These are phyloP conservation scores for Imbricaverruca yamaguchii DNA, from an alignment of 2,888 invertebrate genomes.

Conservation along the genomic window DNA sequence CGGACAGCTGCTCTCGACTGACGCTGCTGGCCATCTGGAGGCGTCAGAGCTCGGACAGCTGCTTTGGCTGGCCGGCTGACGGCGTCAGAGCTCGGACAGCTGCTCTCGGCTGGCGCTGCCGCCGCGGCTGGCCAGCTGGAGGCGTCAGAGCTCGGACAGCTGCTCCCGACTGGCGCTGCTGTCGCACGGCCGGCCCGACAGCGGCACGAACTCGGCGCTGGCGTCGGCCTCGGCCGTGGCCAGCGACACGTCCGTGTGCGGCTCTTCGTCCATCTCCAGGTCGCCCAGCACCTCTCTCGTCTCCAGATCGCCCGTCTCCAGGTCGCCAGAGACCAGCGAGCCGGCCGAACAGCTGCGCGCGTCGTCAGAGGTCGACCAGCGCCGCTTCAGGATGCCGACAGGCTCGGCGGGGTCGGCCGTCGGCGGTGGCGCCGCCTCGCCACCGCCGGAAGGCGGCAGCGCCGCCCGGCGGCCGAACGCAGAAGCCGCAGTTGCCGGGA, in stretches of 20 bases:
- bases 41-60: too few relatives aligned
- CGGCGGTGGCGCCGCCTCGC: background rate
- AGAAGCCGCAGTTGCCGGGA: background rate
- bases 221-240: background rate
- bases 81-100: too few relatives aligned
- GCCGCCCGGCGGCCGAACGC: background rate
- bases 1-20: background rate
- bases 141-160: background rate
- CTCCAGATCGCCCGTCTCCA: too few relatives aligned
- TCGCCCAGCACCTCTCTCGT: too few relatives aligned
- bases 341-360: background rate
- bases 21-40: too few relatives aligned
- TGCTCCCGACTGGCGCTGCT: background rate
- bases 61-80: too few relatives aligned
- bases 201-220: background rate
- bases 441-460: background rate
- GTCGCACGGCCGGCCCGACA: background rate
- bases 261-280: background rate
- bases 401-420: background rate
- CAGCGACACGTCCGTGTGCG: background rate
- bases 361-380: background rate
- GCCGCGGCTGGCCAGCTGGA: too few relatives aligned
- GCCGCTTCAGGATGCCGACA: background rate
- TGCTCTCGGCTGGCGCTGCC: too few relatives aligned
- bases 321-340: background rate